A percentile compares a stretch with the other conserved stretches of the same genome.
phyloP scores from a whole-genome alignment of 23 tunicate species.

The Diplosoma virens region DNA sequence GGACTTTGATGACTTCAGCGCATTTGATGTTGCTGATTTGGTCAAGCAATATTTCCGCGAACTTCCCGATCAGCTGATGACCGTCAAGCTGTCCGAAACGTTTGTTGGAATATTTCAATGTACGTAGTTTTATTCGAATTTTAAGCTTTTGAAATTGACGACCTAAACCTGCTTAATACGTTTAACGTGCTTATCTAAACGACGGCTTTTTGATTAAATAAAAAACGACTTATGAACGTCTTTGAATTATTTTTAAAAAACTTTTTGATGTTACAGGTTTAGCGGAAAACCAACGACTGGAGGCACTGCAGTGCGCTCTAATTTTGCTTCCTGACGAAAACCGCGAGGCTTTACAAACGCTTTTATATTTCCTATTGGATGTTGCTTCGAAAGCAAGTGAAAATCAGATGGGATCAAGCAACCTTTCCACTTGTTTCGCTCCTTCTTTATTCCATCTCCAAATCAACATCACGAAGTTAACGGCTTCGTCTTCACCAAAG shows the following conservation, averaged over 20 bases:
- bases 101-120: conserved; percentile 77
- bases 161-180: not conserved
- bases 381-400: conserved; percentile 64
- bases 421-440: conserved; percentile 86
- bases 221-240: not conserved
- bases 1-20: conserved; percentile 58
- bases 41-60: conserved; percentile 91
- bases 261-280: conserved; percentile 39
- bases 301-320: conserved; percentile 71
- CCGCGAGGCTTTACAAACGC: conserved; percentile 71
- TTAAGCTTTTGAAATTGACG: not conserved
- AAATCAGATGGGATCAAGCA: conserved; percentile 74
- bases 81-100: conserved; percentile 79
- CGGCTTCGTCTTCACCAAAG: conserved; percentile 59
- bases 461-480: conserved; percentile 12
- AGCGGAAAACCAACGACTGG: conserved; percentile 47
- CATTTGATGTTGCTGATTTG: conserved; percentile 90
- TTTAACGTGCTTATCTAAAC: too few species aligned
- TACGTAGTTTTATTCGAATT: conserved; percentile 22
- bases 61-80: conserved; percentile 89
- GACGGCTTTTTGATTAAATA: too few species aligned
- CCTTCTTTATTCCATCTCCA: conserved; percentile 80
- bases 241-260: not conserved
- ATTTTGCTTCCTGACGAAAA: conserved; percentile 86
- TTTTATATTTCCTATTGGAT: conserved; percentile 68